These are phyloP conservation scores for Chymomyza amoena DNA, from an alignment of 2,888 invertebrate genomes.

Conservation along the genomic window DNA sequence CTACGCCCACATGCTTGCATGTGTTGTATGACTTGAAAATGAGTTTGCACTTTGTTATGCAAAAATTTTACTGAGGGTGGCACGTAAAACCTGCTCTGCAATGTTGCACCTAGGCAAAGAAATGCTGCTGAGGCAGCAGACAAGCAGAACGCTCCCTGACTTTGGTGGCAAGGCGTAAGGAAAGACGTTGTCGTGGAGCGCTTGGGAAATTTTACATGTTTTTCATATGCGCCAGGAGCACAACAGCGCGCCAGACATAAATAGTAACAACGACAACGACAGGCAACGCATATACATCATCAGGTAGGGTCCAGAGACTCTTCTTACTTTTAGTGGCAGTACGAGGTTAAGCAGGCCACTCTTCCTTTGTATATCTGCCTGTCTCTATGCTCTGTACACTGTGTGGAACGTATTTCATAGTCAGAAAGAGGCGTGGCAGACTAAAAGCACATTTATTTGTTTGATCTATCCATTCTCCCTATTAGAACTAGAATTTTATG, in stretches of 20 bases:
- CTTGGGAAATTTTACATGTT: conserved; percentile 74
- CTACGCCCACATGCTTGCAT: conserved; percentile 37
- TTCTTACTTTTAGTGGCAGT: background rate
- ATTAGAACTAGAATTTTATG: too few relatives aligned
- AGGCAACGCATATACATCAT: background rate
- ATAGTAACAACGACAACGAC: conserved; percentile 47
- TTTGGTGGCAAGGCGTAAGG: background rate
- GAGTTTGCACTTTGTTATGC: conserved; percentile 74
- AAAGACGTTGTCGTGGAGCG: conserved; percentile 12
- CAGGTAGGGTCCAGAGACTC: background rate
- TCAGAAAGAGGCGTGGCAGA: too few relatives aligned
- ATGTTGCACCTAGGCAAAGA: conserved; percentile 61
- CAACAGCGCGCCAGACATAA: conserved; percentile 58
- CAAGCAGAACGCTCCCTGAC: conserved; percentile 25
- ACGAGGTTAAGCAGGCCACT: background rate
- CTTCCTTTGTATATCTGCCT: background rate
- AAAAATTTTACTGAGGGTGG: conserved; percentile 35
- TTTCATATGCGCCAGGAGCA: conserved; percentile 74
- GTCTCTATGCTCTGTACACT: background rate
- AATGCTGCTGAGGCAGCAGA: conserved; percentile 62
- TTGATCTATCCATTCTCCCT: too few relatives aligned
- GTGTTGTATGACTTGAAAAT: conserved; percentile 44
- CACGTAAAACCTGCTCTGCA: conserved; percentile 41
- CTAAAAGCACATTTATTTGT: too few relatives aligned
- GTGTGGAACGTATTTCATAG: too few relatives aligned